Evolutionary conservation across 2,797 vertebrate genomes (phyloP).

Genomic region (Myotis daubentonii): DNA sequence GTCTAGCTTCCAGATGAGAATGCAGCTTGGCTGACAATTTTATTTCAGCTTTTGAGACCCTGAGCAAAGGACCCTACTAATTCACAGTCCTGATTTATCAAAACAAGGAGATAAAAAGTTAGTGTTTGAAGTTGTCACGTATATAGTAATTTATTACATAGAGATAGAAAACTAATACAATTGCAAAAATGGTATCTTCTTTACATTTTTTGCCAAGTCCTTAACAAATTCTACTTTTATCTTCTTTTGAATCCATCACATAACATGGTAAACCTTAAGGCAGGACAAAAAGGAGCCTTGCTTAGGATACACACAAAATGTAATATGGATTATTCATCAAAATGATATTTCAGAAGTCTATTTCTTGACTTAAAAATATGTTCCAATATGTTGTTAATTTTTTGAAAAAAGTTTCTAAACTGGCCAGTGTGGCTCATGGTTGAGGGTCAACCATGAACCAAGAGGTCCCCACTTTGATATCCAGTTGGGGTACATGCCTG

Average conservation of each 20-base stretch:
- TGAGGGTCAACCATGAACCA: no score
- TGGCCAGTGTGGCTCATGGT: no score
- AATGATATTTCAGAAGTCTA: not conserved
- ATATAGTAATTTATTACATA: not conserved
- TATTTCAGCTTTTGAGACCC: not conserved
- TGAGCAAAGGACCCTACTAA: not conserved
- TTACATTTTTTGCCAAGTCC: not conserved
- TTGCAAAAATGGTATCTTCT: not conserved
- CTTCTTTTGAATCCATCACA: conserved; percentile 25
- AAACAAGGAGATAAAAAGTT: not conserved
- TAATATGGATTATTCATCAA: not conserved
- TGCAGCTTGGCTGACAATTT: not conserved
- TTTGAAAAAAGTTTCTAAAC: not conserved
- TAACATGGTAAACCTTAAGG: not conserved
- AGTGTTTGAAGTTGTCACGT: not conserved
- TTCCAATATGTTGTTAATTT: not conserved
- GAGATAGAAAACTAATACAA: not conserved
- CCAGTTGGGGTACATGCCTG: no score
- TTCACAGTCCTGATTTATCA: not conserved
- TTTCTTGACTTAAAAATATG: conserved; percentile 13
- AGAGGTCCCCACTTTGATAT: no score
- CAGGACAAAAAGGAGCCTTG: not conserved
- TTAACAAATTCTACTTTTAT: not conserved
- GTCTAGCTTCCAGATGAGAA: not conserved
- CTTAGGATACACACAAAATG: not conserved